phyloP scores from a whole-genome alignment of 2,113 vertebrate species.

The Pao palembangensis region DNA sequence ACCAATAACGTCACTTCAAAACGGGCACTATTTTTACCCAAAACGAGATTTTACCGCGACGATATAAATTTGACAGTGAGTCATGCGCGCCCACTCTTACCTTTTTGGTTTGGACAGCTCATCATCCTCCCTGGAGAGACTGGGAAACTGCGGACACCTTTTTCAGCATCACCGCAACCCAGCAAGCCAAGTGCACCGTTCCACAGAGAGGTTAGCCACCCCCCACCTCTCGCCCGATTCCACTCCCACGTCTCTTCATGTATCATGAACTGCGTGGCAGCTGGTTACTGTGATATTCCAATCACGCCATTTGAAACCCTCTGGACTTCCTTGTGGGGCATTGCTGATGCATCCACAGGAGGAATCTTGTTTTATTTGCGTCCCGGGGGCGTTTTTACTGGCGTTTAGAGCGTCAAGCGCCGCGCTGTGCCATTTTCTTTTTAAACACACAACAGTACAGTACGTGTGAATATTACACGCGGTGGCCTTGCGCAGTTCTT shows the following conservation, averaged over 20 bases:
- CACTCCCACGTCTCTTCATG: slow-evolving; percentile 36
- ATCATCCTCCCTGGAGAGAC: slow-evolving; percentile 32
- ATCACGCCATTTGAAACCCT: slow-evolving; percentile 19
- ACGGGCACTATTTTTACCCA: slow-evolving; percentile 58
- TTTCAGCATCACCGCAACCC: slow-evolving; percentile 13
- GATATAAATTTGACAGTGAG: slow-evolving; percentile 59
- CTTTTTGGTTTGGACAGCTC: slow-evolving; percentile 31
- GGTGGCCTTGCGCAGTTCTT: slow-evolving; percentile 42
- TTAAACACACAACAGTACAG: slow-evolving; percentile 20
- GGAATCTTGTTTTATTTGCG: slow-evolving; percentile 46
- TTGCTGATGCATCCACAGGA: slow-evolving; percentile 14
- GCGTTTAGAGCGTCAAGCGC: slow-evolving; percentile 1
- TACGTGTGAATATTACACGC: slow-evolving; percentile 7
- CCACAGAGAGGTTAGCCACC: slow-evolving; percentile 4
- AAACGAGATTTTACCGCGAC: slow-evolving; percentile 27
- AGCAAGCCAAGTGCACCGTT: no score
- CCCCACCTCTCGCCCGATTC: slow-evolving; percentile 1
- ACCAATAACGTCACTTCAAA: slow-evolving; percentile 7
- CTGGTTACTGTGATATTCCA: slow-evolving; percentile 11
- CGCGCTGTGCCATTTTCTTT: no score
- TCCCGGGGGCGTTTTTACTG: slow-evolving; percentile 38
- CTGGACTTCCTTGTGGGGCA: slow-evolving; percentile 19
- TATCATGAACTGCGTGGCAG: slow-evolving; percentile 22
- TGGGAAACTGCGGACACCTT: slow-evolving; percentile 21
- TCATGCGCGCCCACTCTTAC: slow-evolving; percentile 47